Evolutionary conservation across 64 coral and sea anemone genomes (phyloP).

Genomic region (Pocillopora damicornis): DNA sequence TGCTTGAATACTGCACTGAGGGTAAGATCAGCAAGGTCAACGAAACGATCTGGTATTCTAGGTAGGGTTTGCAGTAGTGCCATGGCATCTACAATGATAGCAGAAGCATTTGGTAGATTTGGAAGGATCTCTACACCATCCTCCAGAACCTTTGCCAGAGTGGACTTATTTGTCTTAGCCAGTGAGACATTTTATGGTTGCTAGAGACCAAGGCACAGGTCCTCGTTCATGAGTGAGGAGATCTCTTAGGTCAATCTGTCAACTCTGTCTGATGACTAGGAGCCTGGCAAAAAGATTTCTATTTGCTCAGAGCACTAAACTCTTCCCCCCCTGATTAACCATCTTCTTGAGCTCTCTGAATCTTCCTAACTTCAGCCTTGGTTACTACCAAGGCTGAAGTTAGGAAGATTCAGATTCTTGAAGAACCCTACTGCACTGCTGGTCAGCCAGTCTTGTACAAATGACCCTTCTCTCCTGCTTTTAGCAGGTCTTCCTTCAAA

Average conservation of each 20-base stretch:
- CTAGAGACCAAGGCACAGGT: conserved; percentile 62
- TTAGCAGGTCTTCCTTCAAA: conserved; percentile 19
- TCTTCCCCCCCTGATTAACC: conserved; percentile 32
- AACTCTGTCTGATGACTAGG: conserved; percentile 52
- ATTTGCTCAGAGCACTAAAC: conserved; percentile 34
- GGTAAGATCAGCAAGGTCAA: conserved; percentile 34
- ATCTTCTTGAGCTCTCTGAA: conserved; percentile 48
- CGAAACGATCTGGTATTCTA: conserved; percentile 36
- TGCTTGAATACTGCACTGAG: conserved; percentile 8
- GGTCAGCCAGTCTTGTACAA: conserved; percentile 18
- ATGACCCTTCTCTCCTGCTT: conserved; percentile 25
- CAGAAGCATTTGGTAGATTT: background rate
- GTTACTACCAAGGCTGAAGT: too few relatives aligned
- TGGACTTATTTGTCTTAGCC: conserved; percentile 52
- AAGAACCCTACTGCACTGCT: background rate
- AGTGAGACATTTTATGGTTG: conserved; percentile 50
- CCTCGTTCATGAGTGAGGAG: conserved; percentile 50
- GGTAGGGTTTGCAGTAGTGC: conserved; percentile 20
- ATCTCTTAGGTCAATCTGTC: conserved; percentile 49
- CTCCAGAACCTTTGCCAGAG: conserved; percentile 35
- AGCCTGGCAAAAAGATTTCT: conserved; percentile 51
- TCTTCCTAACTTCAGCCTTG: conserved; percentile 36
- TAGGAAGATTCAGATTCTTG: conserved; percentile 35
- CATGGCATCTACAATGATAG: conserved; percentile 42
- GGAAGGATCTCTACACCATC: conserved; percentile 24